Conservation (phyloP, 2,888 invertebrate genomes). For the Ellobium chinense region DNA sequence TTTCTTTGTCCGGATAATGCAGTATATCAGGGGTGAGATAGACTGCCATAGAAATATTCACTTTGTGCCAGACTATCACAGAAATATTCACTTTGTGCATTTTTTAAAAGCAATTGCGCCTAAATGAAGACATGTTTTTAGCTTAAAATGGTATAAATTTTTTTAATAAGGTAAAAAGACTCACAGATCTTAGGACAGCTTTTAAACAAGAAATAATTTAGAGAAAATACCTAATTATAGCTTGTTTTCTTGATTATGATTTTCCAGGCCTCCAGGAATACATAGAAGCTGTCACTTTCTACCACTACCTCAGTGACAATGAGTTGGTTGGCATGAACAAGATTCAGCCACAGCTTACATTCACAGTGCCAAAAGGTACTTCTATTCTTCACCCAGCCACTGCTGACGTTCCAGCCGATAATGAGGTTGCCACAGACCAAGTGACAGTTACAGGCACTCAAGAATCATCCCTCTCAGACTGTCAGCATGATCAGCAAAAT, state of each 20-base stretch:
- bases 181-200: too few species aligned
- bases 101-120: too few species aligned
- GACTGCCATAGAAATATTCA: too few species aligned
- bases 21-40: too few species aligned
- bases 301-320: conserved; percentile 84
- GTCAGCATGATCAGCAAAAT: neutral
- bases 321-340: conserved; percentile 83
- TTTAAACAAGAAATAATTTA: too few species aligned
- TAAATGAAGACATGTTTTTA: too few species aligned
- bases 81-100: too few species aligned
- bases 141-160: too few species aligned
- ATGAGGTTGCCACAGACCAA: neutral
- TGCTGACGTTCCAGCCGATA: neutral
- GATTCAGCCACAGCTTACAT: conserved; percentile 76
- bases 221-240: too few species aligned
- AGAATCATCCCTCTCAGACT: neutral
- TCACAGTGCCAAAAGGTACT: conserved; percentile 30
- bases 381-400: neutral
- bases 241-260: conserved; percentile 18
- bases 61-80: too few species aligned
- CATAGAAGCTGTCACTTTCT: conserved; percentile 90
- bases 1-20: too few species aligned
- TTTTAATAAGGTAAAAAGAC: too few species aligned
- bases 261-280: conserved; percentile 86
- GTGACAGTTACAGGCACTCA: neutral